These are phyloP conservation scores for Spinus olivaceus DNA, from an alignment of 2,797 vertebrate genomes.

Conservation along the genomic window DNA sequence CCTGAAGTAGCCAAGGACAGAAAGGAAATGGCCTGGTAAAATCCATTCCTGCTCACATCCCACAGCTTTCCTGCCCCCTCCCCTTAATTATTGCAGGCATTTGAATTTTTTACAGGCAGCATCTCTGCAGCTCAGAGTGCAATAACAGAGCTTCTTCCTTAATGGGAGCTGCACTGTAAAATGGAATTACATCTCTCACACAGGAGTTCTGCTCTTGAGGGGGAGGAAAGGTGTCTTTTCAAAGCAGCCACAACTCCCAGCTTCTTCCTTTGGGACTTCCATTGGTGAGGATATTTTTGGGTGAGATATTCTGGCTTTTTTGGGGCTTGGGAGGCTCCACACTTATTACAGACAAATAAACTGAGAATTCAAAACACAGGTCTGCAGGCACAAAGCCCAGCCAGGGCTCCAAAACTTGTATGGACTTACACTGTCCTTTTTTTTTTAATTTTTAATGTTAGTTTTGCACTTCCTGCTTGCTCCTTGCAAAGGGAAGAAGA, in stretches of 20 bases:
- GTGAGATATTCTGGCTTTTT: neutral
- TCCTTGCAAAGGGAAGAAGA: neutral
- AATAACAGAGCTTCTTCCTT: neutral
- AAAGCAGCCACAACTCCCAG: neutral
- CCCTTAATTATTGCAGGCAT: neutral
- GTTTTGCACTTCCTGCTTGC: neutral
- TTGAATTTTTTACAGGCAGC: neutral
- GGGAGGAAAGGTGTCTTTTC: neutral
- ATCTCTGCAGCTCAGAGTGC: neutral
- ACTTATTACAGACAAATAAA: neutral
- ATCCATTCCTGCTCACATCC: neutral
- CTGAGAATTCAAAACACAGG: neutral
- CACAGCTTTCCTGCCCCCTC: neutral
- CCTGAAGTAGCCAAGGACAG: neutral
- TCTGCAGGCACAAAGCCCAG: neutral
- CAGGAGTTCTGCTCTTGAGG: neutral
- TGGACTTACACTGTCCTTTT: fast-evolving
- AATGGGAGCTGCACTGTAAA: neutral
- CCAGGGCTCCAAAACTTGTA: neutral
- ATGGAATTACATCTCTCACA: neutral
- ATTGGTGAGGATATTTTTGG: neutral
- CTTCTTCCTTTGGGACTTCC: neutral
- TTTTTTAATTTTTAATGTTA: fast-evolving
- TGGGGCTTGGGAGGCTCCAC: neutral
- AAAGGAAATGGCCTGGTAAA: neutral